Base-by-base conservation (phyloP, 2,888 invertebrate species). In the Siphlonurus alternatus region DNA sequence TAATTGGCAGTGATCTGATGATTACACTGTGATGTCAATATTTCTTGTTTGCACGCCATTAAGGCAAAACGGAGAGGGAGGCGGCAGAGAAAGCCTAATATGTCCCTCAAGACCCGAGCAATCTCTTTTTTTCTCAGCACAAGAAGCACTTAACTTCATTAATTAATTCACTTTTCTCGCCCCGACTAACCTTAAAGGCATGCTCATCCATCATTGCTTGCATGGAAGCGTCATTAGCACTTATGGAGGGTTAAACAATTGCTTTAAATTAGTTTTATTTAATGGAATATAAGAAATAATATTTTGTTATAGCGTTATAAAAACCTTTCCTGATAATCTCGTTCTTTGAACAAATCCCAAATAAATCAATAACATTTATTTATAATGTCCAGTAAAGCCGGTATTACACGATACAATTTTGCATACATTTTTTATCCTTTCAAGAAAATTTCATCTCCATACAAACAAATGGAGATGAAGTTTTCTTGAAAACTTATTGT, bases 111-210 rank as follows among this genome's bases (percentile, higher is more conserved):
- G 56, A 56, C 56, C 56, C 7, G 56, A 38, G 38, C 38, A 38
- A 38, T 38, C 38, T 38, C 38, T 38, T 56, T 56, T 61, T 56
- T 24, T n/a, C 24, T 19, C 61, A 19, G 23, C 24, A 23, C 5
- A 23, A 20, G 56, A 53, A 59, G 24, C 65, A 67, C 66, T 67
- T 66, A 66, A 68, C 67, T 68, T 67, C 68, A 68, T 68, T 68
- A 68, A 68, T 68, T 67, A 67, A 67, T 67, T 68, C 66, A 67
- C 66, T 66, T 67, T 67, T 67, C 67, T 67, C 63, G 66, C 64
- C 66, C 56, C 24, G 10, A 2, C 19, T 19, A 59, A 23, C 61
- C 59, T 59, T 62, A 20, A 25, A 62, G 23, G 19, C 62, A 62
- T 23, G 20, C 56, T 56, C 56, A 56, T 56, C 56, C 20, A 56